phyloP scores from a whole-genome alignment of 2,797 vertebrate genomes.

The Clarias platycephalus region DNA sequence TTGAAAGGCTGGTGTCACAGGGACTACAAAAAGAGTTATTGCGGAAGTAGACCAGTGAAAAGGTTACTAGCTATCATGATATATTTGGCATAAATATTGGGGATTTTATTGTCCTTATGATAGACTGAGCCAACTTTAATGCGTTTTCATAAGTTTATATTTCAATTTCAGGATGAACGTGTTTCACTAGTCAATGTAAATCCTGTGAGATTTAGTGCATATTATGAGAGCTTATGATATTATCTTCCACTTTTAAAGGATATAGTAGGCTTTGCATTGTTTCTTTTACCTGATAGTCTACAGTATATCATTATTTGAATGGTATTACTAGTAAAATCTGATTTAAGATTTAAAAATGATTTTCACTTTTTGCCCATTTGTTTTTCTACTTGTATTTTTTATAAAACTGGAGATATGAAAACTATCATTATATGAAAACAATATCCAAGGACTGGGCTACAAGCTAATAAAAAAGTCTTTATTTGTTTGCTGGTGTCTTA shows the following conservation, averaged over 20 bases:
- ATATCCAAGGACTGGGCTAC: conserved; percentile 65
- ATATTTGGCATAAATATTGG: conserved; percentile 56
- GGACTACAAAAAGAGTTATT: conserved; percentile 37
- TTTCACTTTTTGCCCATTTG: conserved; percentile 71
- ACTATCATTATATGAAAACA: conserved; percentile 10
- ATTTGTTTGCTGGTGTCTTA: conserved; percentile 69
- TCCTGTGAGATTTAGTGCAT: conserved; percentile 29
- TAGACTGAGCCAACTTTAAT: conserved; percentile 57
- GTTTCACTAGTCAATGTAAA: conserved; percentile 6
- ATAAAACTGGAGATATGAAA: conserved; percentile 57
- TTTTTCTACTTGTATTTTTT: conserved; percentile 67
- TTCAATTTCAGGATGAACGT: conserved; percentile 72
- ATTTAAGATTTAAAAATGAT: no score
- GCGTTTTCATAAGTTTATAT: conserved; percentile 62
- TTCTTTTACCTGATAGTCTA: conserved; percentile 57
- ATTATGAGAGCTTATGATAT: conserved; percentile 51
- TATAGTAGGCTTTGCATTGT: conserved; percentile 51
- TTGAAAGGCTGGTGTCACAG: conserved; percentile 12
- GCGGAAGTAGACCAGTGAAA: conserved; percentile 4
- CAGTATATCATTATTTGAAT: conserved; percentile 29
- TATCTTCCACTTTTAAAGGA: conserved; percentile 51
- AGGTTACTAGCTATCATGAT: conserved; percentile 47
- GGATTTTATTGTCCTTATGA: conserved; percentile 53
- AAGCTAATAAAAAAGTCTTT: conserved; percentile 67
- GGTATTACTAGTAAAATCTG: conserved; percentile 61